These are phyloP conservation scores for Macroglossus sobrinus DNA, from an alignment of 2,113 vertebrate genomes.

Conservation along the genomic window DNA sequence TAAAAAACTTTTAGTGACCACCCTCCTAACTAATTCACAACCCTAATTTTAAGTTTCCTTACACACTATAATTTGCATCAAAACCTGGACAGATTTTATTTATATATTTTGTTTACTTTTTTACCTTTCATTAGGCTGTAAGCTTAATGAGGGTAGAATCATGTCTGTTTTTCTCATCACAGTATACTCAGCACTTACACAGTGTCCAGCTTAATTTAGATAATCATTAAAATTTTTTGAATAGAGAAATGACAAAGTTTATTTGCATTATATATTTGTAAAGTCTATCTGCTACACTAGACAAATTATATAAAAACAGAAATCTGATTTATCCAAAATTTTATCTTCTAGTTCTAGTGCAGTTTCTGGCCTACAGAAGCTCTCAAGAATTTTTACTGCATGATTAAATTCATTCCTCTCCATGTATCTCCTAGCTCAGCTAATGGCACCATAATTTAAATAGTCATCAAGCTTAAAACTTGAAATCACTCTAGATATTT, in stretches of 20 bases:
- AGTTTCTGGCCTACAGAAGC: neutral
- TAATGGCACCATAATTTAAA: neutral
- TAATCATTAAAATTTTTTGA: neutral
- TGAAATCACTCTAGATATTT: neutral
- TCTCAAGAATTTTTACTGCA: neutral
- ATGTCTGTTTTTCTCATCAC: neutral
- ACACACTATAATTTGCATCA: neutral
- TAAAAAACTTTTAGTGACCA: neutral
- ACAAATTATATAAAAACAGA: neutral
- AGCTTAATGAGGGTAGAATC: neutral
- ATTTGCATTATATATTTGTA: neutral
- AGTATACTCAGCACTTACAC: neutral
- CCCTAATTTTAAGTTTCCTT: neutral
- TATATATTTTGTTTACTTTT: neutral
- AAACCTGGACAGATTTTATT: neutral
- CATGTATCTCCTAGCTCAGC: neutral
- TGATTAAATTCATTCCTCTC: neutral
- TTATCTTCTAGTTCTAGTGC: neutral
- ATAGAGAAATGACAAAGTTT: neutral
- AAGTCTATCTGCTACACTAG: neutral
- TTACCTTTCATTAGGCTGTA: neutral
- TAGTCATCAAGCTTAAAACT: neutral
- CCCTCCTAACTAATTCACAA: neutral
- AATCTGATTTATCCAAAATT: neutral
- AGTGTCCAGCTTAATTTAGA: neutral